phyloP scores from a whole-genome alignment of 2,888 invertebrate species.

The Meteorus colon region DNA sequence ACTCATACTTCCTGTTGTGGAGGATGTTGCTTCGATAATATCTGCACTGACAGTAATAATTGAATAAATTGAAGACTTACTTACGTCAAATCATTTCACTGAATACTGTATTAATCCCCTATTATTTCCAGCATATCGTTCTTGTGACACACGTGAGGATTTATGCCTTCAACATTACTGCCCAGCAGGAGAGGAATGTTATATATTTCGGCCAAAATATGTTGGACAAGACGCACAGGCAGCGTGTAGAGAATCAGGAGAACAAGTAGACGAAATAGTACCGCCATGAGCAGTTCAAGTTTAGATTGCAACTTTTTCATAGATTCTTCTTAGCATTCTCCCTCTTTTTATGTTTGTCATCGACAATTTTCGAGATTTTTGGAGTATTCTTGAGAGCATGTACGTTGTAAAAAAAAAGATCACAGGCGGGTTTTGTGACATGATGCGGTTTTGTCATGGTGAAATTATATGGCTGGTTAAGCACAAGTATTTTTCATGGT shows the following conservation, averaged over 20 bases:
- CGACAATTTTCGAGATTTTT: constrained; percentile 1
- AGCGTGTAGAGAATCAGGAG: constrained; percentile 48
- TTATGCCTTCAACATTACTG: constrained; percentile 63
- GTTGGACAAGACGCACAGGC: constrained; percentile 59
- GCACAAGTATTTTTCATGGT: constrained; percentile 19
- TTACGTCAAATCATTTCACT: neutral
- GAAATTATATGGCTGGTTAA: constrained; percentile 47
- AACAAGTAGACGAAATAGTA: constrained; percentile 1
- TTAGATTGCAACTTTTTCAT: neutral
- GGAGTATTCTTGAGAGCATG: constrained; percentile 6
- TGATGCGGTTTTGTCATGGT: constrained; percentile 48
- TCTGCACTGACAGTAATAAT: constrained; percentile 76
- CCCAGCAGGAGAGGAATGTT: constrained; percentile 64
- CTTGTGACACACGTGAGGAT: constrained; percentile 59
- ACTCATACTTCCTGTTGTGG: constrained; percentile 77
- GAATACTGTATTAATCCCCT: constrained; percentile 27
- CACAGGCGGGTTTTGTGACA: constrained; percentile 39
- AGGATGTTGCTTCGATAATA: constrained; percentile 76
- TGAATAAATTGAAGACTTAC: constrained; percentile 22
- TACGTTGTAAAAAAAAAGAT: constrained; percentile 35
- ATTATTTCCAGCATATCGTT: constrained; percentile 61
- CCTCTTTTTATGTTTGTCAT: neutral
- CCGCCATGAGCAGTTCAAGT: constrained; percentile 25
- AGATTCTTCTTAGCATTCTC: neutral
- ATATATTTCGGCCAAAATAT: constrained; percentile 61